Percentiles rank a stretch among this genome's conserved stretches.
Evolutionary conservation across 2,888 invertebrate species (phyloP).

Genomic region (Nomada goodeniana): DNA sequence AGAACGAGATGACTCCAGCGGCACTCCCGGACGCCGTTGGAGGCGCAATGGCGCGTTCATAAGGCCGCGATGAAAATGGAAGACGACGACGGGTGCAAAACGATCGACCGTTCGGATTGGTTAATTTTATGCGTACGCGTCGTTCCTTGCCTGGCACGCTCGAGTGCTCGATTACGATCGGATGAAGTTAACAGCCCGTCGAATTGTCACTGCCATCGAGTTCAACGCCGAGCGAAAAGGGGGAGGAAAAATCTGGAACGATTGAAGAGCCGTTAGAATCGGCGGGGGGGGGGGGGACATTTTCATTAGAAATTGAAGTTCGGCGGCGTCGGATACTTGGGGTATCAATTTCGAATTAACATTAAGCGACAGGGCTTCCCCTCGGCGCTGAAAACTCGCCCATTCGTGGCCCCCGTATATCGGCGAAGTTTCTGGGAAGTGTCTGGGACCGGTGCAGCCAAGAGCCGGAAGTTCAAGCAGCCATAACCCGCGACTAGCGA

Average conservation of each 20-base stretch:
- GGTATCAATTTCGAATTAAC: constrained; percentile 70
- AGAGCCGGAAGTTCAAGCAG: constrained; percentile 61
- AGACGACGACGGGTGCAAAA: constrained; percentile 4
- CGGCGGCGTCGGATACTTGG: constrained; percentile 23
- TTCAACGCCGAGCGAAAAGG: background rate
- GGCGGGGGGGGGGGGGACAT: constrained; percentile 4
- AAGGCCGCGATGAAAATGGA: constrained; percentile 23
- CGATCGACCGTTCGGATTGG: background rate
- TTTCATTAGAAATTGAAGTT: constrained; percentile 58
- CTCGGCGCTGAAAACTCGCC: constrained; percentile 60
- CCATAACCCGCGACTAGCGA: constrained; percentile 66
- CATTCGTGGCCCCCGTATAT: constrained; percentile 68
- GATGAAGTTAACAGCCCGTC: background rate
- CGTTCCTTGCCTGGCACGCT: background rate
- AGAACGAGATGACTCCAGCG: constrained; percentile 13
- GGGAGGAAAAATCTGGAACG: no score
- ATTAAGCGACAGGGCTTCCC: constrained; percentile 27
- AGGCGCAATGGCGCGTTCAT: constrained; percentile 20
- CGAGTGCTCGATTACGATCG: background rate
- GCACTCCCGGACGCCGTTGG: background rate
- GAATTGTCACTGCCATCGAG: background rate
- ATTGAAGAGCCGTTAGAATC: no score
- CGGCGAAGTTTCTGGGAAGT: constrained; percentile 76
- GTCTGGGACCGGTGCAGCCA: constrained; percentile 62
- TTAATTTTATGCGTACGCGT: constrained; percentile 1